A percentile compares a stretch with the other conserved stretches of the same genome.
Evolutionary conservation across 2,888 invertebrate species (phyloP).

Genomic region (Clepsis dumicolana): DNA sequence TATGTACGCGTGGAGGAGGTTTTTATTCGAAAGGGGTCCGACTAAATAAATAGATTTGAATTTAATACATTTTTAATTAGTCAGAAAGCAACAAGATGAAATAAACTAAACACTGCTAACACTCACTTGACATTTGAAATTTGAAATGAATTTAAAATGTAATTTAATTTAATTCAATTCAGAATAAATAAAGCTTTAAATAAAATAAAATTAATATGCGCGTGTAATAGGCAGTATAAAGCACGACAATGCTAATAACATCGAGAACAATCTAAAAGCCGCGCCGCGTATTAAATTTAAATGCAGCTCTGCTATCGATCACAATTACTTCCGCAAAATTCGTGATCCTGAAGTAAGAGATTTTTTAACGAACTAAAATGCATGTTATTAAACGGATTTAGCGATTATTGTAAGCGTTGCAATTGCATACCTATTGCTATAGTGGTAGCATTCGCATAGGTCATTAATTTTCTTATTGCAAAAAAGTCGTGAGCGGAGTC

Average conservation of each 20-base stretch:
- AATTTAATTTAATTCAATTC: no score
- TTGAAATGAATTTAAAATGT: no score
- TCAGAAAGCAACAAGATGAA: no score
- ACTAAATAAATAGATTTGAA: no score
- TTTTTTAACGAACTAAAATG: conserved; percentile 18
- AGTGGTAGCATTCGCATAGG: conserved; percentile 22
- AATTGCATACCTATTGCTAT: neutral
- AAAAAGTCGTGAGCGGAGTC: conserved; percentile 25
- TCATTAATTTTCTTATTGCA: conserved; percentile 38
- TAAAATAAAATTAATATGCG: no score
- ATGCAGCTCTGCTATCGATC: neutral
- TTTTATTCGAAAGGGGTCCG: no score
- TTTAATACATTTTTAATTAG: no score
- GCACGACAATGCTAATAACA: neutral
- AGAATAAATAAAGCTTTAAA: no score
- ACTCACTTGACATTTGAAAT: no score
- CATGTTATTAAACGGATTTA: conserved; percentile 10
- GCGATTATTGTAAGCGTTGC: conserved; percentile 3
- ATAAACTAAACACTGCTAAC: no score
- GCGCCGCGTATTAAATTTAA: no score
- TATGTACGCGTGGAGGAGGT: no score
- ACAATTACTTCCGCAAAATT: conserved; percentile 7
- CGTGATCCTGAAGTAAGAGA: neutral
- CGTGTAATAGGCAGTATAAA: neutral
- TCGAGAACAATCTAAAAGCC: neutral